phyloP scores from a whole-genome alignment of 2,113 vertebrate genomes.

The Cavia aperea region DNA sequence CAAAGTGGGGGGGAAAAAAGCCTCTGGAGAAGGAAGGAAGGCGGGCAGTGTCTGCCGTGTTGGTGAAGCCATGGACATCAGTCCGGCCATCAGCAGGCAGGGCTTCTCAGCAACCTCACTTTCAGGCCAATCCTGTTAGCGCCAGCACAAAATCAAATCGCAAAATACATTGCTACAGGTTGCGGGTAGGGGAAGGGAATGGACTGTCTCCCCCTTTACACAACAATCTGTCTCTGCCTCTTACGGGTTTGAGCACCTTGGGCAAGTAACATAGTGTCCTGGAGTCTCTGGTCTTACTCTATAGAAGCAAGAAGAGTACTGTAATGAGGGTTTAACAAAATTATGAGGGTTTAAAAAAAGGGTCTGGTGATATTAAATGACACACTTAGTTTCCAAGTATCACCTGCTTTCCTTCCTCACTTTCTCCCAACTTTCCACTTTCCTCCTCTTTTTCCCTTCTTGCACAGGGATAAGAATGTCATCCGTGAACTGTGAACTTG shows the following conservation, averaged over 20 bases:
- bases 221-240: neutral
- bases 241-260: neutral
- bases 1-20: neutral
- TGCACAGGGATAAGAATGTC: neutral
- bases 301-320: neutral
- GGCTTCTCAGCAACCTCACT: neutral
- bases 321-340: neutral
- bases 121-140: neutral
- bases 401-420: neutral
- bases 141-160: fast-evolving
- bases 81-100: neutral
- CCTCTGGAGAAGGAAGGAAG: neutral
- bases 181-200: neutral
- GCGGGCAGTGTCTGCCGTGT: neutral
- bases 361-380: neutral
- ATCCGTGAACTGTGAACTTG: neutral
- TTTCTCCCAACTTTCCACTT: neutral
- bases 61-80: neutral
- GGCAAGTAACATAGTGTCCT: neutral
- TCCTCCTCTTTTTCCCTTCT: neutral
- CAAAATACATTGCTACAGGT: neutral
- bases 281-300: neutral
- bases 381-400: neutral
- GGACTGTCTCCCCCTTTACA: neutral
- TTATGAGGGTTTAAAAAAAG: neutral